Evolutionary conservation across 2,888 invertebrate species (phyloP).

Genomic region (Pristionchus arcanus): DNA sequence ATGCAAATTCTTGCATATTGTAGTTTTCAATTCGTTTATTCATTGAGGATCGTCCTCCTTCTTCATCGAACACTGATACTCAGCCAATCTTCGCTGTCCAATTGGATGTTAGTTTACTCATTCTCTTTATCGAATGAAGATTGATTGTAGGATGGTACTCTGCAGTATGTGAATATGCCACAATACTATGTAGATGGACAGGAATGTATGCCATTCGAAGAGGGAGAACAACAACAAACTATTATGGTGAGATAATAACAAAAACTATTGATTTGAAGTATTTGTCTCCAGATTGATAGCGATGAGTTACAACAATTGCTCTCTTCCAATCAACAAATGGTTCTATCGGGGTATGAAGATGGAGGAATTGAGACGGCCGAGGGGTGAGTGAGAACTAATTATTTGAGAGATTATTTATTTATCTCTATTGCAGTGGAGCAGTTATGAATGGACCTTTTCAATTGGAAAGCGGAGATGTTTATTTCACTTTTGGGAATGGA

Average conservation of each 20-base stretch:
- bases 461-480: background rate
- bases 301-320: background rate
- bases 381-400: too few relatives aligned
- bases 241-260: background rate
- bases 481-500: background rate
- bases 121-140: background rate
- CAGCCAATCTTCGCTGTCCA: background rate
- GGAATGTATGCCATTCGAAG: background rate
- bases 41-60: too few relatives aligned
- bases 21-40: too few relatives aligned
- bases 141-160: background rate
- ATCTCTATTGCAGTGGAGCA: background rate
- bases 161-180: background rate
- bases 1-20: too few relatives aligned
- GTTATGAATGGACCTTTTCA: background rate
- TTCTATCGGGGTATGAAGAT: background rate
- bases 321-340: background rate
- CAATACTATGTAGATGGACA: background rate
- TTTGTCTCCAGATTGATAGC: background rate
- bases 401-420: background rate
- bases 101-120: background rate
- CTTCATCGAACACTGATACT: too few relatives aligned
- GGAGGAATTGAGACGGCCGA: background rate
- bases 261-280: background rate
- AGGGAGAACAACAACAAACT: background rate